Evolutionary conservation across 2,888 invertebrate species (phyloP).

Genomic region (Sesia apiformis): DNA sequence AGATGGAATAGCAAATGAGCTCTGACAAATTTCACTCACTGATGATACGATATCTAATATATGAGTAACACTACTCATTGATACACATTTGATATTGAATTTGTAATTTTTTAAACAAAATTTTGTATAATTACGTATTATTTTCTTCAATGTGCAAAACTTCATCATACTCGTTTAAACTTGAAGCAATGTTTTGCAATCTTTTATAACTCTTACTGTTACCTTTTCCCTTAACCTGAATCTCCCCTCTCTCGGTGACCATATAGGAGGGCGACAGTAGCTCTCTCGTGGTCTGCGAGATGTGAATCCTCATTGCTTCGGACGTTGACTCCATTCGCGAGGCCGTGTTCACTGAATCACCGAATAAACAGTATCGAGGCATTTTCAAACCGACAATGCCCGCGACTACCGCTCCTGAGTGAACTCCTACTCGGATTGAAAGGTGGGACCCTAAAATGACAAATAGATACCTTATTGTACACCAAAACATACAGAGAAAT

Average conservation of each 20-base stretch:
- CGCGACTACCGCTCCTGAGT: slow-evolving; percentile 93
- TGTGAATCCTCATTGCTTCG: slow-evolving; percentile 94
- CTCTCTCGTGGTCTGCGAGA: slow-evolving; percentile 90
- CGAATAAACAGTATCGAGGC: slow-evolving; percentile 91
- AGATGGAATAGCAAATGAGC: too few relatives aligned
- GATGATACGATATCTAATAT: too few relatives aligned
- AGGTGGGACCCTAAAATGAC: slow-evolving; percentile 80
- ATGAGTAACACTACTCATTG: too few relatives aligned
- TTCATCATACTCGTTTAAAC: too few relatives aligned
- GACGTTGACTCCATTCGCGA: slow-evolving; percentile 95
- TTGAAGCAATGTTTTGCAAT: too few relatives aligned
- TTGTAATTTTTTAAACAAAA: too few relatives aligned
- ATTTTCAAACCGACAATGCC: slow-evolving; percentile 96
- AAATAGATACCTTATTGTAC: not conserved
- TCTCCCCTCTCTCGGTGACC: slow-evolving; percentile 86
- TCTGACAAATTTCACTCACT: too few relatives aligned
- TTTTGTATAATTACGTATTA: too few relatives aligned
- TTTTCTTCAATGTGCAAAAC: too few relatives aligned
- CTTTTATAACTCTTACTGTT: too few relatives aligned
- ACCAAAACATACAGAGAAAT: too few relatives aligned
- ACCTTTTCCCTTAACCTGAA: slow-evolving; percentile 94
- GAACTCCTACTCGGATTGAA: slow-evolving; percentile 89
- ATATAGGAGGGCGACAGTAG: slow-evolving; percentile 83
- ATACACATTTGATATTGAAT: too few relatives aligned
- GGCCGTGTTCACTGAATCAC: slow-evolving; percentile 93